Evolutionary conservation across 2,888 invertebrate genomes (phyloP), one percentile per base, ranked within the genome.

Genomic region (Metellina segmentata): DNA sequence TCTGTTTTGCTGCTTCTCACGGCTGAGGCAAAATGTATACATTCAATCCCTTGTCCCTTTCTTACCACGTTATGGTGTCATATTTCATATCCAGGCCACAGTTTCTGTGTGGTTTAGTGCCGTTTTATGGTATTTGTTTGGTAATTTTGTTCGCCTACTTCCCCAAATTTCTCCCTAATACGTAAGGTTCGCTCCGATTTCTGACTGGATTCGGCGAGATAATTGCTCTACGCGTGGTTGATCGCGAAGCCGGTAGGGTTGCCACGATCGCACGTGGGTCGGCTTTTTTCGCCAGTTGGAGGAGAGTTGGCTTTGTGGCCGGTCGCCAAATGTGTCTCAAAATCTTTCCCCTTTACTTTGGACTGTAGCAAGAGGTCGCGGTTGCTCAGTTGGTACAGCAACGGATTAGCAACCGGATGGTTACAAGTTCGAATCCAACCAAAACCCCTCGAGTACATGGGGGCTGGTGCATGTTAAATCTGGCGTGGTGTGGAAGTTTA

Each of bases 211-310:
- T 52, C 9, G 72, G 70, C 53, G 49, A 72, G 72, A 79, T 87
- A 87, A 87, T 87, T 87, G 79, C 53, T 87, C 53, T 20, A 79
- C 87, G 79, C 87, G n/a, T 71, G 72, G 79, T 49, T 81, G 87
- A 52, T 72, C 53, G 52, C 72, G n/a, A 48, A 48, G 79, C 79
- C 52, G n/a, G 53, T 79, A 87, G 71, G 87, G 79, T 87, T 79
- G 70, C 87, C 20, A 19, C 13, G 34, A 34, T 34, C 34, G 34
- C 34, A 34, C 34, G 34, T 34, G 34, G 19, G 9, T 77, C 34
- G 48, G n/a, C 7, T 16, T 34, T 34, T 34, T 34, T 34, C 34
- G 34, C 34, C 34, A 4, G 1, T 4, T 34, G 34, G 34, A 34
- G 1, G 34, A 34, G 34, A 4, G 34, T 34, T 34, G 34, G 34